Base-by-base conservation (phyloP, 2,888 invertebrate species). In the Papilio demoleus region DNA sequence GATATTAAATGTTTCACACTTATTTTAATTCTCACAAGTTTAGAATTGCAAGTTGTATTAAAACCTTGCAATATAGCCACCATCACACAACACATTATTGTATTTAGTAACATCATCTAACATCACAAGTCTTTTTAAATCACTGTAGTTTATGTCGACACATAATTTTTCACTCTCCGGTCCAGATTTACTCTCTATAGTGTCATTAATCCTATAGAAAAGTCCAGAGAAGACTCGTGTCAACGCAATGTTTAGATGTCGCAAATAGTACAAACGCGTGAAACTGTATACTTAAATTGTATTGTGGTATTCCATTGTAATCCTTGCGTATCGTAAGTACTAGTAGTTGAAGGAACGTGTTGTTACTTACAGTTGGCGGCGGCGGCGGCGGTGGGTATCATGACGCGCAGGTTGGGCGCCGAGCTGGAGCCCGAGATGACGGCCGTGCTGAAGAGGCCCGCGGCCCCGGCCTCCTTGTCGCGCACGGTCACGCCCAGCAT, bases 391-490 rank as follows among this genome's bases (percentile, higher is more conserved):
- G 94, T 93, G n/a, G 97, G 96, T 76, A 97, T 95, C 96, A 97
- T 96, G 83, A 97, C 96, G 76, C 97, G 95, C 73, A 98, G 94
- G 89, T 98, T 97, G 59, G 98, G 98, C 65, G 97, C 97, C 78
- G 97, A 97, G 79, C 97, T 97, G 81, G 97, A 97, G 76, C 98
- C 99, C 81, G 97, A 97, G 88, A 99, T 98, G 81, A 99, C 98
- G 71, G 98, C 98, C 71, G 98, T 99, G 87, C 97, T 97, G 94
- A 99, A 98, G 77, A 99, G 95, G 72, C 97, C 97, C 87, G 96
- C 97, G 76, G 96, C 94, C 71, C 94, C 76, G 93, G 95, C 79
- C 95, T 95, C 86, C 81, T 93, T 92, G 76, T 88, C 90, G 76
- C 92, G 86, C 76, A 86, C 90, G 75, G 88, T 95, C 92, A 97